Base-by-base conservation (phyloP, 2,797 vertebrate species). In the Triplophysa yarkandensis region DNA sequence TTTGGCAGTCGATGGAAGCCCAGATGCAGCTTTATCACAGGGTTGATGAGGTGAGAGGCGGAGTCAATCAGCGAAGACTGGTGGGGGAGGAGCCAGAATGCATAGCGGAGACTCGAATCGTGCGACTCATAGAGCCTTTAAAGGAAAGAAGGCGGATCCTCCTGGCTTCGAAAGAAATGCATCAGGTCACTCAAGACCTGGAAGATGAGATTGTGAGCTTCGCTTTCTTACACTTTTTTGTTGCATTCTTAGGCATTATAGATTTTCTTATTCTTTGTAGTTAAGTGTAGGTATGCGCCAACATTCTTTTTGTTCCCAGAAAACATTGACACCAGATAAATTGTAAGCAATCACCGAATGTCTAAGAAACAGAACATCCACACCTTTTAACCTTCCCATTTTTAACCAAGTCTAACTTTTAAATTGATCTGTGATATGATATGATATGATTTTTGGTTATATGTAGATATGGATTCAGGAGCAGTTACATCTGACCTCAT, bases 161-260 rank as follows among this genome's bases (percentile, higher is more conserved):
- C 69, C 85, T 98, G 81, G 96, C 96, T 2, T 94, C 96, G 76
- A 98, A 98, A 86, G 96, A 98, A 85, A 91, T 98, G 83, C 95
- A 97, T 44, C 96, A 97, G 86, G 93, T 97, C 44, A 93, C 93
- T 41, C 95, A 95, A 32, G 96, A 98, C 88, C 90, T 98, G 81
- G 95, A 98, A 79, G 95, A 97, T 0, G 96, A 98, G 85, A 91
- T 97, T 74, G 96, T 97, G 85, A 94, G 95, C 85, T 23, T 34
- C 14, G 7, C 25, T 8, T 44, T 28, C 54, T 52, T 27, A 41
- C 63, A 36, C 17, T 43, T 3, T 19, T 34, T 21, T 27, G 41
- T 64, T 67, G 17, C n/a, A 28, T 34, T 21, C 27, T n/a, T 28
- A 3, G 10, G 11, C 3, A 48, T n/a, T n/a, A n/a, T n/a, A n/a